Evolutionary conservation across 2,888 invertebrate genomes (phyloP), one percentile per base, ranked within the genome.

Genomic region (Eupithecia exiguata): DNA sequence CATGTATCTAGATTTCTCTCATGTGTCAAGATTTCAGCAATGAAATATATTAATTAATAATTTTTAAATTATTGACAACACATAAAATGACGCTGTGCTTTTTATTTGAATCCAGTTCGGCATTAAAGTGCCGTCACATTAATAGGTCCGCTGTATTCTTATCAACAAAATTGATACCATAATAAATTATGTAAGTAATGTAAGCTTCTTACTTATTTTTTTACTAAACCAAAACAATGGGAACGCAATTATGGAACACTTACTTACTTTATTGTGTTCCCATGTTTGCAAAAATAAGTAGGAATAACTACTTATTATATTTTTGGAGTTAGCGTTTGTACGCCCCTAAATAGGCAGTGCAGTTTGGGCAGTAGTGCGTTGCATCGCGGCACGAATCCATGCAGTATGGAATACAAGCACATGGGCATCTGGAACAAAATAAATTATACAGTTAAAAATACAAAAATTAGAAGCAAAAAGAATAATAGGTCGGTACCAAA

Each of bases 291-390:
- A 46, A 46, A 18, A 49, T 49, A 9, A 3, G 16, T 46, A 46
- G 18, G 16, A 18, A 46, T 46, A n/a, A n/a, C n/a, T n/a, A 46
- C 5, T 14, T 43, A 5, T 43, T 14, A 7, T 7, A 46, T 18
- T 21, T 9, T 21, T 21, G 9, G 1, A 14, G 12, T 36, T 65
- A 71, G 53, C 65, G 71, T n/a, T 35, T 58, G 70, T 75, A 68
- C 36, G 93, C 92, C 75, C 96, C 96, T 68, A 96, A 87, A 78
- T 91, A 95, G 0, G 95, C 86, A 70, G 91, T 92, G 80, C 96
- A 96, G 80, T 94, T 93, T 0, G 95, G 95, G 76, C 96, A 96
- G 77, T 95, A 95, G 79, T 96, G 96, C 70, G 95, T 93, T 25
- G 92, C 90, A 80, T 91, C 95, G 82, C 92, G 92, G 81, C 95